Conservation (phyloP, 2,113 vertebrate species). For the Salminus brasiliensis region DNA sequence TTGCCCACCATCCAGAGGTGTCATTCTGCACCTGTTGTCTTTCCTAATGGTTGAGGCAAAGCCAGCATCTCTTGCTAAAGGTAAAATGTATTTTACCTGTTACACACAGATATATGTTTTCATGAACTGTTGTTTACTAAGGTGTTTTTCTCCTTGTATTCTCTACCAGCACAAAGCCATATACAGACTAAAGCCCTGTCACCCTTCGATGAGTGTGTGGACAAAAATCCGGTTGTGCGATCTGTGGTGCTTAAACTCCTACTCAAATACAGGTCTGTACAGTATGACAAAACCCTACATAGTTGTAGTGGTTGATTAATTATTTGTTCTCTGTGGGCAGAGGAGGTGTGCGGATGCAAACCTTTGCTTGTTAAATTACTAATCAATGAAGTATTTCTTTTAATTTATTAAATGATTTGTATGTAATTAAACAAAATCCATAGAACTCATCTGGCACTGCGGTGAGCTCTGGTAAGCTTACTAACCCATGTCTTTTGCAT, state of each 20-base stretch:
- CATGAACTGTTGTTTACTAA: neutral
- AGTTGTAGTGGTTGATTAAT: neutral
- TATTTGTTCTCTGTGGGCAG: neutral
- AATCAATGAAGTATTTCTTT: no score
- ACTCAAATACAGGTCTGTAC: slow-evolving; percentile 86
- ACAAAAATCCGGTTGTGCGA: slow-evolving; percentile 82
- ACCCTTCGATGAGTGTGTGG: slow-evolving; percentile 81
- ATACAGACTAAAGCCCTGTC: slow-evolving; percentile 81
- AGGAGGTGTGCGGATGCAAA: no score
- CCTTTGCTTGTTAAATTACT: no score
- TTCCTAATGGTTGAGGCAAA: slow-evolving; percentile 73
- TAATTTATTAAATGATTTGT: no score
- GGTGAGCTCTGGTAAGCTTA: no score
- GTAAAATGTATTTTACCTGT: neutral
- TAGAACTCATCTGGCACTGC: no score
- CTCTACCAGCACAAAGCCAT: slow-evolving; percentile 41
- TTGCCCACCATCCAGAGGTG: slow-evolving; percentile 67
- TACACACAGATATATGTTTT: neutral
- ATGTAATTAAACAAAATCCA: no score
- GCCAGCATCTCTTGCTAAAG: neutral
- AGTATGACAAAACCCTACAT: neutral
- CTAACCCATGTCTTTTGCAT: no score
- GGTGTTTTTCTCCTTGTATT: neutral
- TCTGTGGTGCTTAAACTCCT: slow-evolving; percentile 85
- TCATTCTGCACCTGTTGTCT: slow-evolving; percentile 72